phyloP scores from a whole-genome alignment of 2,888 invertebrate species.

The Pristionchus arcanus region DNA sequence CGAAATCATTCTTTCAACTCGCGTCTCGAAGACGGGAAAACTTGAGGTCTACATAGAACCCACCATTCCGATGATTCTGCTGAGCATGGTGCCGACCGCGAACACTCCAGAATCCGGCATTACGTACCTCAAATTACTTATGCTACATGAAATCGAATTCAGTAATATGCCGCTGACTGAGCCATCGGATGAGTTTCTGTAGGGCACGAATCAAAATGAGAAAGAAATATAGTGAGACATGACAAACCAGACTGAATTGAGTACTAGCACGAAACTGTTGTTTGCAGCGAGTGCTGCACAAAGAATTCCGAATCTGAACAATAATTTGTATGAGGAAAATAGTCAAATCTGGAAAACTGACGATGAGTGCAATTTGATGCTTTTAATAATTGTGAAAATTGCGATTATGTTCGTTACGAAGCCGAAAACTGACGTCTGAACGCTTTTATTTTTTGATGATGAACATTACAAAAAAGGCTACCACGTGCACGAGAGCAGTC shows the following conservation, averaged over 20 bases:
- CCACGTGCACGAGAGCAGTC: background rate
- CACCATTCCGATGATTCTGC: background rate
- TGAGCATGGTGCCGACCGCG: background rate
- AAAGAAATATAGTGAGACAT: too few relatives aligned
- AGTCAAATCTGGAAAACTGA: background rate
- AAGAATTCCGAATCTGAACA: background rate
- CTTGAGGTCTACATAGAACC: background rate
- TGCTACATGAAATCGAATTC: too few relatives aligned
- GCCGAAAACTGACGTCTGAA: background rate
- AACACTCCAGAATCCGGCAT: background rate
- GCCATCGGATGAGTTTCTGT: too few relatives aligned
- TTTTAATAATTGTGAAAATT: background rate
- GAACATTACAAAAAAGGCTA: background rate
- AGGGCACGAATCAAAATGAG: too few relatives aligned
- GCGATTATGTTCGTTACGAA: background rate
- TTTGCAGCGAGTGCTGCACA: background rate
- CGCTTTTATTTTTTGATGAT: background rate
- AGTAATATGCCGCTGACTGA: too few relatives aligned
- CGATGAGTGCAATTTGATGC: constrained; percentile 4
- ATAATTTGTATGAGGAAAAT: background rate
- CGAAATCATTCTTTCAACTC: too few relatives aligned
- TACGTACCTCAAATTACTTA: background rate
- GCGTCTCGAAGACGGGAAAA: too few relatives aligned
- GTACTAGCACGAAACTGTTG: background rate
- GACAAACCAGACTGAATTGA: background rate